Evolutionary conservation across 37 sponge, comb jelly and placozoan genomes (phyloP), one percentile per base, ranked within the genome.

Genomic region (Theonella swinhoei): DNA sequence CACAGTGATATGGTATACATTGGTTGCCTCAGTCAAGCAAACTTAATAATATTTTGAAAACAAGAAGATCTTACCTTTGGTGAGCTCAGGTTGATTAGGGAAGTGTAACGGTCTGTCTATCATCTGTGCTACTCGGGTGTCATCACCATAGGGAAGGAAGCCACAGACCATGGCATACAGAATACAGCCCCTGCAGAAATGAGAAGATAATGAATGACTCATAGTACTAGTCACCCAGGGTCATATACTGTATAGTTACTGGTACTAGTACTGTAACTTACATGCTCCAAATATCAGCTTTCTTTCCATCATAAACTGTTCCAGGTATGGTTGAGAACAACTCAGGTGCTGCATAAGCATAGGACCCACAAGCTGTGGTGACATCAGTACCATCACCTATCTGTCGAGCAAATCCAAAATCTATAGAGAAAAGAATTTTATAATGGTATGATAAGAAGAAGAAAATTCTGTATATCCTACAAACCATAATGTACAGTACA

Each of bases 261-360:
- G 11, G 54, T 47, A 17, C 11, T 47, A 47, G 14, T 14, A 47
- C 11, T 17, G 54, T 17, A 47, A 47, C 54, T 47, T 14, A 47
- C 97, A 94, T 37, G 82, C 97, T 97, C 97, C 97, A 97, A n/a
- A 90, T 72, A 66, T 97, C 97, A 76, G 94, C 84, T 39, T 88
- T 90, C 47, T 75, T 78, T 1, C 90, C 95, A 82, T 97, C 92
- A 78, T 97, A 97, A 17, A 68, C 26, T n/a, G 84, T 67, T 20
- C 88, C 87, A 47, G 54, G 54, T 41, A 75, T 47, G 0, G 80
- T 26, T 17, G 36, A 73, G 32, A 97, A 90, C 28, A 97, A 90
- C 65, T 97, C 94, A 33, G 97, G 97, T 62, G 95, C 89, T 64
- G 97, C 97, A 88, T 97, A 97, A 26, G 94, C 85, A 62, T 89